Base-by-base conservation (phyloP, 1,140 invertebrate species). In the Maconellicoccus hirsutus region DNA sequence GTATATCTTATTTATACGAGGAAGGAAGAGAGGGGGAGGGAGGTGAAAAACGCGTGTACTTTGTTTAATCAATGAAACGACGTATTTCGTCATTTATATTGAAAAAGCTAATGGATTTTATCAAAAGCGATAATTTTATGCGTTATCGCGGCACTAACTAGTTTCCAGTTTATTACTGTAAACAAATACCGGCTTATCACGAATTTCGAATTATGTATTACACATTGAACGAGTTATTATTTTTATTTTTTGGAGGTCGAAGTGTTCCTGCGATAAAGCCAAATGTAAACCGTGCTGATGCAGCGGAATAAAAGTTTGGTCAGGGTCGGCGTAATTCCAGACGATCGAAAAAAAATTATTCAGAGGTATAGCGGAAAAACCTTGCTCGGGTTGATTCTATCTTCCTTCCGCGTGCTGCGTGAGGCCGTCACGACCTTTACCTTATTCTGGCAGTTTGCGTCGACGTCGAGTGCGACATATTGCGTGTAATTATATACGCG, bases 381-480 rank as follows among this genome's bases (percentile, higher is more conserved):
- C 42, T 52, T 52, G 42, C 42, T 16, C 42, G 42, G 3, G 42
- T 52, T 33, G 29, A 33, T 33, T 52, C 42, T 16, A 52, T 52
- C 42, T 52, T 52, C 42, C 42, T 52, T 52, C 42, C 42, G 42
- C 42, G 42, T 52, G n/a, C 42, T 52, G 42, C 42, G 42, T 52
- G 42, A 52, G 42, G 42, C 42, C 42, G 42, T 16, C 42, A 16
- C 42, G 42, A 52, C 42, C 42, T 52, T 52, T 52, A 52, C 42
- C 42, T 52, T 52, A 52, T 52, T 52, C 42, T 52, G 29, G 29
- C 29, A 12, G 29, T 33, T 33, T 33, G 29, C 4, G 12, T 33
- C 12, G 29, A 3, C 29, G 29, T 12, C 3, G 29, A 3, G 29
- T 12, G 29, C 12, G 29, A 33, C 29, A 33, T 33, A 6, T 33